Evolutionary conservation across 2,113 vertebrate species (phyloP), one percentile per base, ranked within the genome.

Genomic region (Dipodomys merriami): DNA sequence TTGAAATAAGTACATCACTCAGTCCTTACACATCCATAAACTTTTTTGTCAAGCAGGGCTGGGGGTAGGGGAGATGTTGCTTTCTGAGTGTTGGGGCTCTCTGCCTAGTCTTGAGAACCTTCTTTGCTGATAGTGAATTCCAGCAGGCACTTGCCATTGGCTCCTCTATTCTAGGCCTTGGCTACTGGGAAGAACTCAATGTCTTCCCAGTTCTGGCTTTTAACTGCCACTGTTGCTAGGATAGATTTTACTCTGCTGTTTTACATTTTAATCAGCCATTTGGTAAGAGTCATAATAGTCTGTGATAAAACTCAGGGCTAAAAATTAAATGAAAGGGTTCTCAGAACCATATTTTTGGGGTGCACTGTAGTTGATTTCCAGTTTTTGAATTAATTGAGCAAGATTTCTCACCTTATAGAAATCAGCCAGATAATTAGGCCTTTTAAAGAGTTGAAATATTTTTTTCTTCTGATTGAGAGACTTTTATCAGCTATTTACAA

Each of bases 321-420:
- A 86, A 83, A 79, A 76, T 86, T 57, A 81, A 84, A 33, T 29
- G 39, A 33, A 4, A 6, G n/a, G 20, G 68, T 90, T 92, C 33
- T 69, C 22, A 62, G 62, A 79, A 60, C 5, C 93, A 72, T 10
- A 82, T 23, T 90, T 39, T 67, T 29, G 7, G 73, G 65, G 8
- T 83, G 27, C 2, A 1, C 73, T 83, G 4, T 39, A 67, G 83
- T 46, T 88, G 87, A 88, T 18, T 86, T 91, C 30, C 53, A 81
- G 30, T 88, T 95, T 93, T 68, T 95, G 60, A 88, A 46, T 81
- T 80, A 83, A 57, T 67, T 91, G 79, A 92, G 62, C 76, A 94
- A 76, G 78, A 81, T 64, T 79, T 87, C 30, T 22, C 30, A 65
- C 73, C 30, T 67, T 91, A 29, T 67, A 60, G 72, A 93, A 67